These are phyloP conservation scores for Trachelus troglodyta DNA, from an alignment of 2,888 invertebrate genomes.

Conservation along the genomic window DNA sequence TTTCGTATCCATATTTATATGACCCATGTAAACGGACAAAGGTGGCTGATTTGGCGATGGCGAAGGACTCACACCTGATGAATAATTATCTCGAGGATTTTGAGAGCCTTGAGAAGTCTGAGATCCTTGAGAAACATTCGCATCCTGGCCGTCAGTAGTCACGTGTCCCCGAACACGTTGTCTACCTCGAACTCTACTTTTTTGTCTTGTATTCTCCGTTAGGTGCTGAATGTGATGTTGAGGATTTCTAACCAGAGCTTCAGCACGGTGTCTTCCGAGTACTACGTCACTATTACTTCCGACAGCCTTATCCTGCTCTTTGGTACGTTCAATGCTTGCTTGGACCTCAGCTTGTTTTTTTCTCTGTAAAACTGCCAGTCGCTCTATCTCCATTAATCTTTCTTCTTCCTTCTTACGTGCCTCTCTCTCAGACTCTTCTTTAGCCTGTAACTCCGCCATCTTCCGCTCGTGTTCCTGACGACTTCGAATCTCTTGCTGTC, in stretches of 20 bases:
- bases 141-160: not conserved
- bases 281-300: constrained; percentile 30
- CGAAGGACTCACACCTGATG: constrained; percentile 25
- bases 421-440: constrained; percentile 44
- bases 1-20: constrained; percentile 65
- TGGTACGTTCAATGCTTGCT: constrained; percentile 35
- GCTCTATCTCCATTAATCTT: constrained; percentile 44
- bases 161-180: not conserved
- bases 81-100: not conserved
- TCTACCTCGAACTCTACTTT: not conserved
- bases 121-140: not conserved
- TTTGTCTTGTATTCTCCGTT: constrained; percentile 33
- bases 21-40: constrained; percentile 79
- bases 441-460: constrained; percentile 20
- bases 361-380: constrained; percentile 40
- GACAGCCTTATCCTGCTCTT: constrained; percentile 33
- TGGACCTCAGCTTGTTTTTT: constrained; percentile 34
- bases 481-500: constrained; percentile 40
- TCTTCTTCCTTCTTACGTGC: constrained; percentile 35
- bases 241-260: constrained; percentile 45
- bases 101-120: not conserved
- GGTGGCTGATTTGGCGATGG: constrained; percentile 83
- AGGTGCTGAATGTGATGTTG: constrained; percentile 49
- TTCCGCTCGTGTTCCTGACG: constrained; percentile 2
- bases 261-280: constrained; percentile 19